phyloP scores from a whole-genome alignment of 2,888 invertebrate genomes.

The Eremobia ochroleuca region DNA sequence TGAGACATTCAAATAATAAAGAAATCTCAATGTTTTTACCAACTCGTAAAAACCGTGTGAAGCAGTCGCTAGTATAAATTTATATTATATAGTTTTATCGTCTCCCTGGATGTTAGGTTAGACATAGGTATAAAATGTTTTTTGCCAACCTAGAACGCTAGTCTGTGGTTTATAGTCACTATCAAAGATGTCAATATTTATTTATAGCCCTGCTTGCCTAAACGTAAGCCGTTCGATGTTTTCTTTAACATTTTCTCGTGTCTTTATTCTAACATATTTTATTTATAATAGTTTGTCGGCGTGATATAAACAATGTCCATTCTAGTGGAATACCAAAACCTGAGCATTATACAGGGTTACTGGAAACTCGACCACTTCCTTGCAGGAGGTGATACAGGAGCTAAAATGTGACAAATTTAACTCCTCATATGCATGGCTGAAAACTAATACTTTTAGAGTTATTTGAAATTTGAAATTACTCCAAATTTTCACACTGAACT shows the following conservation, averaged over 20 bases:
- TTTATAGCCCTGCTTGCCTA: slow-evolving; percentile 18
- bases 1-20: background rate
- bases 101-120: slow-evolving; percentile 10
- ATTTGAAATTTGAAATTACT: no score
- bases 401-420: no score
- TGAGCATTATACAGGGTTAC: slow-evolving; percentile 24
- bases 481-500: no score
- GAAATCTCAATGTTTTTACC: background rate
- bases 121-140: slow-evolving; percentile 19
- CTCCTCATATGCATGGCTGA: no score
- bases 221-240: slow-evolving; percentile 33
- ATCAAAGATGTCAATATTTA: slow-evolving; percentile 45
- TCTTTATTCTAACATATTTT: slow-evolving; percentile 34
- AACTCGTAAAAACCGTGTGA: background rate
- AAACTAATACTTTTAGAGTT: no score
- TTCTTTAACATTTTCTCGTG: slow-evolving; percentile 34
- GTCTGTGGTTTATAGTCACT: slow-evolving; percentile 31
- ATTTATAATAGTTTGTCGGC: slow-evolving; percentile 35
- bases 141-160: slow-evolving; percentile 6
- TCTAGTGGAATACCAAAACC: slow-evolving; percentile 10
- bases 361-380: no score
- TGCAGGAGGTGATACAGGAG: no score
- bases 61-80: background rate
- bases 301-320: slow-evolving; percentile 20
- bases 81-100: slow-evolving; percentile 31